Base-by-base conservation (phyloP, 2,888 invertebrate species). In the Phengaris arion region DNA sequence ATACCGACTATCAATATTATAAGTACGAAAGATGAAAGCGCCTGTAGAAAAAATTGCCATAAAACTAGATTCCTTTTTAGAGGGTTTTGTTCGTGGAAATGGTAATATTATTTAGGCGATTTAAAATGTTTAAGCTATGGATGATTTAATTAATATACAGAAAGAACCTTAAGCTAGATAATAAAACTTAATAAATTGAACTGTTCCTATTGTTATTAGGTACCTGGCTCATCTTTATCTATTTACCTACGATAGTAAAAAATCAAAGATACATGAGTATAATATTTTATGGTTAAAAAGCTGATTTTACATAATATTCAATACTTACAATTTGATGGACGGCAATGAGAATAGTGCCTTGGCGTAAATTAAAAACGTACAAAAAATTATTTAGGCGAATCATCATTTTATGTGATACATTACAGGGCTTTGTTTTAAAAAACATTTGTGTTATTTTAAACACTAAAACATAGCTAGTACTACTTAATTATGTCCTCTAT, bases 251-350 rank as follows among this genome's bases (percentile, higher is more conserved):
- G 4, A 35, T 35, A 3, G 0, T 35, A 35, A 35, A 35, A 35
- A 35, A 2, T 3, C 35, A 35, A 1, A 4, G 9, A 59, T 22
- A 22, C 22, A 5, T 55, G 1, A n/a, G 1, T 59, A 59, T 10
- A 3, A 59, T 10, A 10, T 9, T 22, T 75, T 69, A 75, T 35
- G n/a, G 7, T 48, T 51, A 22, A 74, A 68, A 68, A 73, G 68
- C 45, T 45, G 45, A 55, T 7, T 73, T 64, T 74, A 64, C 52
- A 64, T 70, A 22, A 51, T 69, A 79, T 48, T 48, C 48, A 48
- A 48, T 87, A 93, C 94, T 94, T 84, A 94, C 94, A 82, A 94
- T 93, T 89, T 94, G 94, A 87, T 94, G 94, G 86, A 94, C 90
- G 87, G 94, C 94, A 82, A 94, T 93, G 70, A 94, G 88, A 83